phyloP scores from a whole-genome alignment of 2,113 vertebrate genomes.

The Actinemys pallida region DNA sequence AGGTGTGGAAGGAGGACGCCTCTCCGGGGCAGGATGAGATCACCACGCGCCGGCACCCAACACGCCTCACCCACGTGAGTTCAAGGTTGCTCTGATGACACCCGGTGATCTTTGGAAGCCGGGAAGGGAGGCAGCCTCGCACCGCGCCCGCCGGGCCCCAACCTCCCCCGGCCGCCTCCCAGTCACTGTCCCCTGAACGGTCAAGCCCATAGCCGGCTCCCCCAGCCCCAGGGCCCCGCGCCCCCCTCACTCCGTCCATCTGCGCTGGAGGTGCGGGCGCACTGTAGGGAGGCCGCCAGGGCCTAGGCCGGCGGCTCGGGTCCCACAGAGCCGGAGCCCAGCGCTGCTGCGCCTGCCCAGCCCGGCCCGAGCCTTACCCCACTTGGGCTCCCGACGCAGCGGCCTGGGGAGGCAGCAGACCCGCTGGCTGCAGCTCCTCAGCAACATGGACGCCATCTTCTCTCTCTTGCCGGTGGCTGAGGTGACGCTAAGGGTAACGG shows the following conservation, averaged over 20 bases:
- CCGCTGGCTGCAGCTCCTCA: conserved; percentile 49
- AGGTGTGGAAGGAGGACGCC: neutral
- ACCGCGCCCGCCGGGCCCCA: neutral
- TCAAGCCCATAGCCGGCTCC: neutral
- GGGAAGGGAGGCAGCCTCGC: neutral
- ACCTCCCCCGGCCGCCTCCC: neutral
- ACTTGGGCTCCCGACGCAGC: neutral
- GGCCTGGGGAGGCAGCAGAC: conserved; percentile 16
- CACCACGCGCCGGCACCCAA: neutral
- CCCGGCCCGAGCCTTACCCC: neutral
- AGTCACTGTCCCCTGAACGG: too few relatives aligned
- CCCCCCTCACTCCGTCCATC: too few relatives aligned
- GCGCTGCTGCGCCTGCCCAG: neutral
- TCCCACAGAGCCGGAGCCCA: neutral
- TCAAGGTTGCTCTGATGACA: neutral
- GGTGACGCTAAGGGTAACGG: neutral
- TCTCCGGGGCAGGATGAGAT: neutral
- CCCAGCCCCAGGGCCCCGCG: neutral
- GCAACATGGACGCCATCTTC: conserved; percentile 60
- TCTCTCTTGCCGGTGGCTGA: neutral
- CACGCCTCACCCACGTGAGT: neutral
- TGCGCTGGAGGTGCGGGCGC: neutral
- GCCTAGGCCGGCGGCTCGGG: fast-evolving
- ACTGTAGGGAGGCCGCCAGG: too few relatives aligned
- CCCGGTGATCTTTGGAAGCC: neutral